A percentile compares a stretch with the other conserved stretches of the same genome.
phyloP scores from a whole-genome alignment of 2,797 vertebrate species.

The Kryptopterus vitreolus region DNA sequence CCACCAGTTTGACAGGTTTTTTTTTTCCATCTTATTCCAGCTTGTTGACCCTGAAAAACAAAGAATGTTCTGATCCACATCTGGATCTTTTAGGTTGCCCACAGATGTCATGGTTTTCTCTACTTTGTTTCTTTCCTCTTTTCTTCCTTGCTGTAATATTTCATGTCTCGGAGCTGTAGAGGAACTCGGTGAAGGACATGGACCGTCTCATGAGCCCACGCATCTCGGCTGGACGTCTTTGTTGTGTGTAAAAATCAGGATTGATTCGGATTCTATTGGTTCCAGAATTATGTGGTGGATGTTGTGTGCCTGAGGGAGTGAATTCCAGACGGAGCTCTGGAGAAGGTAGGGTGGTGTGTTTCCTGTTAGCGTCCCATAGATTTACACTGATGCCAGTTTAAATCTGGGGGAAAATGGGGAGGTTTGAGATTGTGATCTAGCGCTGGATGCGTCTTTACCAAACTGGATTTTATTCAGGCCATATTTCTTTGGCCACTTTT shows the following conservation, averaged over 20 bases:
- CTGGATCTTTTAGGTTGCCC: constrained; percentile 38
- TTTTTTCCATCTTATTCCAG: background rate
- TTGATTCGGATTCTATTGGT: constrained; percentile 13
- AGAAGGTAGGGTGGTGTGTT: constrained; percentile 7
- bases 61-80: constrained; percentile 48
- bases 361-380: background rate
- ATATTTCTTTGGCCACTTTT: background rate
- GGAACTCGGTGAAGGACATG: background rate
- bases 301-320: background rate
- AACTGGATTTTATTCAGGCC: background rate
- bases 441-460: background rate
- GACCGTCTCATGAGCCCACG: background rate
- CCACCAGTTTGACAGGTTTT: too few relatives aligned
- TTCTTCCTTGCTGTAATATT: background rate
- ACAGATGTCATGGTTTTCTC: constrained; percentile 42
- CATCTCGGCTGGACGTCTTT: background rate
- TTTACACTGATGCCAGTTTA: background rate
- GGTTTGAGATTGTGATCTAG: background rate
- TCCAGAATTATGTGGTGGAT: background rate
- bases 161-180: background rate
- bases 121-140: background rate
- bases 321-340: background rate
- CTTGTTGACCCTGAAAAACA: constrained; percentile 3
- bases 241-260: background rate
- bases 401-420: background rate